Evolutionary conservation across 1,140 invertebrate species (phyloP).

Genomic region (Ladona fulva): DNA sequence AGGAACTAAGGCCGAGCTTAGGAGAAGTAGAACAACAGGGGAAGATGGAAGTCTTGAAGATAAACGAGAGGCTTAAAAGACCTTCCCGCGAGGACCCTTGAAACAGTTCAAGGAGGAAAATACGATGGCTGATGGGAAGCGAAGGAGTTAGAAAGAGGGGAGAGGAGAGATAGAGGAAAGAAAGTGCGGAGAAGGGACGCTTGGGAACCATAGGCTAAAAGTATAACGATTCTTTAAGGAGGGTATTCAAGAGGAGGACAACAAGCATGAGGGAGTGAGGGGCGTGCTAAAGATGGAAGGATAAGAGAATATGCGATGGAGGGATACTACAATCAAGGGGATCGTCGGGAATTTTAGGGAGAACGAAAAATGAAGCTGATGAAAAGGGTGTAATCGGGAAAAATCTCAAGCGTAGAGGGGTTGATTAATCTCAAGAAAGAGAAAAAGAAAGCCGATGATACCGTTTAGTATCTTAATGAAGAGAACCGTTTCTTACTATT

Average conservation of each 20-base stretch:
- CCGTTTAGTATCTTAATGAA: no score
- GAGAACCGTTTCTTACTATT: no score
- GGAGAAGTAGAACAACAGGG: neutral
- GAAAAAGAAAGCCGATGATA: no score
- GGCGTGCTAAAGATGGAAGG: no score
- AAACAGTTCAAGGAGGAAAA: neutral
- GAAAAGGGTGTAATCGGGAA: no score
- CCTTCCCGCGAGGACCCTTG: neutral
- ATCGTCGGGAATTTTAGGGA: no score
- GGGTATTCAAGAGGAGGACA: neutral
- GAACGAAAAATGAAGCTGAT: no score
- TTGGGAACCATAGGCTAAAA: neutral
- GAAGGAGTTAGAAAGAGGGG: neutral
- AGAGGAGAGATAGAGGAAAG: neutral
- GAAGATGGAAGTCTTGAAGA: slow-evolving; percentile 1
- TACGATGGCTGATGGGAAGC: neutral
- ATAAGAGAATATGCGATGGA: no score
- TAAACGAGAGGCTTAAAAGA: slow-evolving; percentile 6
- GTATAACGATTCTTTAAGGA: neutral
- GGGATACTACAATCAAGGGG: no score
- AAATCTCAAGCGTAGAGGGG: no score
- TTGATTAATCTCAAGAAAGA: no score
- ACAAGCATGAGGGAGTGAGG: neutral
- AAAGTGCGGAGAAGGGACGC: neutral
- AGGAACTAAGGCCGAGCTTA: neutral